Percentiles rank a stretch among this genome's conserved stretches.
Conservation (phyloP, 2,113 vertebrate species). For the Stomatorhinus ivindoensis region DNA sequence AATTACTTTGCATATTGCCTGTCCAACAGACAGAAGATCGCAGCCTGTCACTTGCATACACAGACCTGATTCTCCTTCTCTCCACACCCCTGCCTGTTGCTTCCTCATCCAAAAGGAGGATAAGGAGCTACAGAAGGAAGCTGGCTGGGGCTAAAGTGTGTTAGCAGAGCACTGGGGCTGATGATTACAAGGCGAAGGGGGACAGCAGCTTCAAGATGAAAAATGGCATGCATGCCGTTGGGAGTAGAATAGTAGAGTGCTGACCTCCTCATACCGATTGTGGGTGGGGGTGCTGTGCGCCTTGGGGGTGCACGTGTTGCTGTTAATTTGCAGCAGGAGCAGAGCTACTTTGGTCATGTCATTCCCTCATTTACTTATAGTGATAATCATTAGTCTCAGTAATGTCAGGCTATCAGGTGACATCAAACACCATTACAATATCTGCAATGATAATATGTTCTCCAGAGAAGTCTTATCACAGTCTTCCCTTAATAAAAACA, state of each 20-base stretch:
- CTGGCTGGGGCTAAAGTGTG: not conserved
- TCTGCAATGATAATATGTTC: not conserved
- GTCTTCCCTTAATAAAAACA: not conserved
- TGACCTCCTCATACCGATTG: not conserved
- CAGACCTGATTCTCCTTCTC: not conserved
- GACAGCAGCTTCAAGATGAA: not conserved
- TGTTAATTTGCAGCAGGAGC: conserved; percentile 10
- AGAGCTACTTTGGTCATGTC: conserved; percentile 22
- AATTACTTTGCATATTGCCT: not conserved
- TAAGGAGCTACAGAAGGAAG: not conserved
- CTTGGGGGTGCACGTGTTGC: conserved; percentile 22
- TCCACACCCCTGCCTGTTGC: not conserved
- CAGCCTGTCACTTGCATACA: not conserved
- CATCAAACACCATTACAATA: conserved; percentile 1
- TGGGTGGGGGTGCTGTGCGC: not conserved
- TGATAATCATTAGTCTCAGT: conserved; percentile 35
- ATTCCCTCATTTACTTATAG: conserved; percentile 42
- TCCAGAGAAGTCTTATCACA: conserved; percentile 4
- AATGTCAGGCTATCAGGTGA: conserved; percentile 9
- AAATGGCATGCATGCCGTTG: not conserved
- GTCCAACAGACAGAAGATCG: not conserved
- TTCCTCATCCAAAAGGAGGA: not conserved
- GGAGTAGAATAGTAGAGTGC: not conserved
- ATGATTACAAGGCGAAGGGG: not conserved
- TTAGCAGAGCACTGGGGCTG: not conserved